Conservation (phyloP, 1,140 invertebrate species). For the Papilio machaon region DNA sequence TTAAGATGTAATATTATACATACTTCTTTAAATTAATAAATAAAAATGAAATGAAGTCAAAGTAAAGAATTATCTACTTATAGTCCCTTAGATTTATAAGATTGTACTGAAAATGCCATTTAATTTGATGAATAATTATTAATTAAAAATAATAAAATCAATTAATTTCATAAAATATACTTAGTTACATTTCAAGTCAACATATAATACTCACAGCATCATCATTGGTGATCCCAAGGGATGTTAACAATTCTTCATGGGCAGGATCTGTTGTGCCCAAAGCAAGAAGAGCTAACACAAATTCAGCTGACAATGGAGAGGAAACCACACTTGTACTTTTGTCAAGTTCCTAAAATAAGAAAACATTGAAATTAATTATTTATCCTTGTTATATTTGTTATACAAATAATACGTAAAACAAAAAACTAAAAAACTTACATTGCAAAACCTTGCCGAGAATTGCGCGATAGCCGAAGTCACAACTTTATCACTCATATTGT, state of each 20-base stretch:
- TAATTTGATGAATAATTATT: neutral
- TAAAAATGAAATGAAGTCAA: too few relatives aligned
- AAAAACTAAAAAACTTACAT: constrained; percentile 62
- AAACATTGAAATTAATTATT: constrained; percentile 35
- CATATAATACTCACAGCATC: constrained; percentile 60
- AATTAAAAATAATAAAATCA: neutral
- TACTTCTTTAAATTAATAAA: too few relatives aligned
- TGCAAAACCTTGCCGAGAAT: constrained; percentile 71
- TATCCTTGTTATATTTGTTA: neutral
- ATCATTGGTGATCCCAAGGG: constrained; percentile 64
- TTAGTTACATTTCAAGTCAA: constrained; percentile 31
- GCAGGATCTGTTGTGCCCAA: too few relatives aligned
- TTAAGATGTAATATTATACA: too few relatives aligned
- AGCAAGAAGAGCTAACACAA: too few relatives aligned
- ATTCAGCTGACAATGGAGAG: too few relatives aligned
- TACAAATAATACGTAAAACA: constrained; percentile 36
- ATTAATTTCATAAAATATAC: neutral
- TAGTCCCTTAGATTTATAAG: too few relatives aligned
- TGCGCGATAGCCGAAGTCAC: constrained; percentile 64
- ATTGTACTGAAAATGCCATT: too few relatives aligned
- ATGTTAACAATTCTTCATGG: constrained; percentile 56
- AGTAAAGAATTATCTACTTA: too few relatives aligned
- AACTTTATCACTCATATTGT: constrained; percentile 63
- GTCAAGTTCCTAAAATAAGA: constrained; percentile 67
- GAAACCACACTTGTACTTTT: too few relatives aligned